Percentiles rank a stretch among this genome's conserved stretches.
These are phyloP conservation scores for Rhopalosiphum nymphaeae DNA, from an alignment of 2,888 invertebrate genomes.

Conservation along the genomic window DNA sequence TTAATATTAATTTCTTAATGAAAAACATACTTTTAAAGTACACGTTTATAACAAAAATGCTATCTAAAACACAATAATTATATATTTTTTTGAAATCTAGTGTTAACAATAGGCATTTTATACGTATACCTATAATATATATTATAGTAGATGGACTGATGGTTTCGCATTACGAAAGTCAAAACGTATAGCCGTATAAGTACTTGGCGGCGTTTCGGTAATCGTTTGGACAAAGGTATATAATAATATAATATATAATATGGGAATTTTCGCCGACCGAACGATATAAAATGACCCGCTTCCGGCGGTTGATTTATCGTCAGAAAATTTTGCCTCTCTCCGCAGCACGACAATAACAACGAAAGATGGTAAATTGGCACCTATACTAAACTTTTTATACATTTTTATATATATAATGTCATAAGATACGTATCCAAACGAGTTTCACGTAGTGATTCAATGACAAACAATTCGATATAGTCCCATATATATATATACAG, in stretches of 20 bases:
- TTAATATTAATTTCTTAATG: not conserved
- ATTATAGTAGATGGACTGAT: not conserved
- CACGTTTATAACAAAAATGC: not conserved
- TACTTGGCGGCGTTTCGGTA: not conserved
- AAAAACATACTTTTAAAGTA: not conserved
- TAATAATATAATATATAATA: not conserved
- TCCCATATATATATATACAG: not conserved
- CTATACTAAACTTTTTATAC: not conserved
- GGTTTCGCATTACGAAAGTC: not conserved
- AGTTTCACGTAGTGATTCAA: not conserved
- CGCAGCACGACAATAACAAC: not conserved
- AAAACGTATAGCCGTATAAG: not conserved
- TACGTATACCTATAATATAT: not conserved
- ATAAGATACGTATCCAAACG: conserved; percentile 10
- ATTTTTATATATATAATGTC: not conserved
- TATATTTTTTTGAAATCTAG: not conserved
- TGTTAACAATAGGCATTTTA: not conserved
- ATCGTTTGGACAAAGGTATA: not conserved
- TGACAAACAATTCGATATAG: conserved; percentile 25
- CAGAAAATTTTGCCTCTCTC: conserved; percentile 18
- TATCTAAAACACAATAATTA: not conserved
- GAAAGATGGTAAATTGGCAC: conserved; percentile 50
- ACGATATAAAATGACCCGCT: conserved; percentile 21
- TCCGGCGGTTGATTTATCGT: conserved; percentile 37
- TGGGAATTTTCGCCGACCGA: not conserved